Evolutionary conservation across 2,797 vertebrate species (phyloP), one percentile per base, ranked within the genome.

Genomic region (Adrianichthys oophorus): DNA sequence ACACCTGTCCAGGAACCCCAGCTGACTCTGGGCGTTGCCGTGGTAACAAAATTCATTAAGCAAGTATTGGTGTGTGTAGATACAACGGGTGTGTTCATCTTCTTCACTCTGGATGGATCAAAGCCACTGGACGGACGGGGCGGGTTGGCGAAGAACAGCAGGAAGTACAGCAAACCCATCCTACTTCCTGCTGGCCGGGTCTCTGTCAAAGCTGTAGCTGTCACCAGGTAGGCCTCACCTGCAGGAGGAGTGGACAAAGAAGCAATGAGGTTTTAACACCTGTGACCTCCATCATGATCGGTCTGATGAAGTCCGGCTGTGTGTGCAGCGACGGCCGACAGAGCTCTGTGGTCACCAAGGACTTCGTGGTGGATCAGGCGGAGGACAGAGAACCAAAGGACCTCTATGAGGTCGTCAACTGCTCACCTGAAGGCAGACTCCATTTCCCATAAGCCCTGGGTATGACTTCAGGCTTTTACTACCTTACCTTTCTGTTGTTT

Each of bases 61-160:
- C 40, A 26, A 26, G 24, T 52, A 46, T 54, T 1, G 19, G 4
- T 62, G 52, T 70, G 26, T 78, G 68, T 85, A 98, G 97, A 95
- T 66, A 92, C 94, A 37, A 85, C 89, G 2, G 92, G 87, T 47
- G 94, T 92, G 40, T 80, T 59, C 19, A 89, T 98, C 82, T 94
- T 92, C 87, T 99, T 93, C 79, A 96, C 96, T 0, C 59, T 97
- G 83, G 95, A 98, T 61, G 95, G 97, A 58, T 95, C 91, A 37
- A 95, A 90, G 62, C 96, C 52, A 0, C 15, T 5, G 23, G 24
- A 1, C 1, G 19, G 12, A 21, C 92, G 80, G 72, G 92, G 82
- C 3, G 87, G 91, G 16, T 70, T 65, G 41, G 73, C 86, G 40
- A 86, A 88, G 3, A 79, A 74, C 70, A 92, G 71, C 79, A 94